Percentiles rank a stretch among this genome's conserved stretches.
Conservation (phyloP, 2,797 vertebrate genomes). For the Pelodytes ibericus region DNA sequence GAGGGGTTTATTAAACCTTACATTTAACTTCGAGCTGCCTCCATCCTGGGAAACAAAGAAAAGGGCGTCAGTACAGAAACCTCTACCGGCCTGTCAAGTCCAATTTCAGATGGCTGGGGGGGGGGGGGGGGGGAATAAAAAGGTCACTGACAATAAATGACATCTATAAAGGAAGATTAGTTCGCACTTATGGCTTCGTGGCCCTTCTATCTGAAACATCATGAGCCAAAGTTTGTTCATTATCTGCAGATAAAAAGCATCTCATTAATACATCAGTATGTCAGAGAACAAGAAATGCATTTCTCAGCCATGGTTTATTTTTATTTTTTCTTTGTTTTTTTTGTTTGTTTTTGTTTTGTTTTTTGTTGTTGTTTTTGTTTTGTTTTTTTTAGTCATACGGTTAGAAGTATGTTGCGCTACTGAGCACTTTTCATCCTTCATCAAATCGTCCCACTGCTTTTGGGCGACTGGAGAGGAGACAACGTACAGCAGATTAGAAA, state of each 20-base stretch:
- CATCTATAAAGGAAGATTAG: not conserved
- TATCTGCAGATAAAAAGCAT: constrained; percentile 25
- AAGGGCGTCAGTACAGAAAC: not conserved
- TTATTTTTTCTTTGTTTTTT: no score
- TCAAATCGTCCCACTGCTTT: constrained; percentile 27
- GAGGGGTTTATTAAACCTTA: constrained; percentile 91
- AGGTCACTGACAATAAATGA: not conserved
- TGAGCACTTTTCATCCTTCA: constrained; percentile 11
- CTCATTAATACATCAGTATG: constrained; percentile 8
- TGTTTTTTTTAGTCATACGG: constrained; percentile 10
- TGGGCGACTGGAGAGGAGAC: not conserved
- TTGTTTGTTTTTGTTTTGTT: no score
- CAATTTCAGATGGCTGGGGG: not conserved
- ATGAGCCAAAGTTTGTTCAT: not conserved
- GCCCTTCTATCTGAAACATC: not conserved
- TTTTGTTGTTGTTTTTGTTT: no score
- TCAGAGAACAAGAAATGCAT: not conserved
- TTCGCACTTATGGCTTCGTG: not conserved
- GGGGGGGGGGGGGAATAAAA: no score
- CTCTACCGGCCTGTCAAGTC: not conserved
- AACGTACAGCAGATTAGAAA: not conserved
- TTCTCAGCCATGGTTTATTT: no score
- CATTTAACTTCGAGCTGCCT: constrained; percentile 80
- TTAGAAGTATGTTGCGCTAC: constrained; percentile 4
- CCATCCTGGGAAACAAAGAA: constrained; percentile 73